phyloP scores from a whole-genome alignment of 2,888 invertebrate species.

The Apotomis turbidana region DNA sequence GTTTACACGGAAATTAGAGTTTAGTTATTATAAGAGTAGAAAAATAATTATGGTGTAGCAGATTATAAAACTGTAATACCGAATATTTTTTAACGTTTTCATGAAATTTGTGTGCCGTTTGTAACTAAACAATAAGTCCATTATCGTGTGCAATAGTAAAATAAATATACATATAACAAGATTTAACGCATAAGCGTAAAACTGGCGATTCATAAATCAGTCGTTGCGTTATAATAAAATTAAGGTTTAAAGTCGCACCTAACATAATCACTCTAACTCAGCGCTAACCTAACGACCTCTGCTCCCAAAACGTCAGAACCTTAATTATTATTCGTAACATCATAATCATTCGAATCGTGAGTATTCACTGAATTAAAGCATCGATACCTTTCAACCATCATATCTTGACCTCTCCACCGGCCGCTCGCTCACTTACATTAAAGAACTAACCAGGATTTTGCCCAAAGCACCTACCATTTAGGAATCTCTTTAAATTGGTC shows the following conservation, averaged over 20 bases:
- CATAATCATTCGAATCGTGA: constrained; percentile 78
- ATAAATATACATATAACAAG: background rate
- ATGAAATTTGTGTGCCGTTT: too few species aligned
- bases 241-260: constrained; percentile 24
- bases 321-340: constrained; percentile 79
- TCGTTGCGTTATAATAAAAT: constrained; percentile 25
- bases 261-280: constrained; percentile 32
- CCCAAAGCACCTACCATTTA: constrained; percentile 33
- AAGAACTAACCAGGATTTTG: constrained; percentile 14
- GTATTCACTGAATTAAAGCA: constrained; percentile 73
- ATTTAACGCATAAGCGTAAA: background rate
- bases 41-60: too few species aligned
- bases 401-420: constrained; percentile 50
- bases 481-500: constrained; percentile 68
- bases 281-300: constrained; percentile 55
- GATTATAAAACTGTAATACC: too few species aligned
- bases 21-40: background rate
- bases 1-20: background rate
- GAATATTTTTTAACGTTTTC: too few species aligned
- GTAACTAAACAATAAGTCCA: too few species aligned
- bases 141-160: too few species aligned
- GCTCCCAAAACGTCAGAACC: constrained; percentile 75
- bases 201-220: constrained; percentile 1
- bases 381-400: constrained; percentile 61
- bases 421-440: constrained; percentile 3